Conservation (phyloP, 2,113 vertebrate species). For the Pomatorhinus ruficollis region DNA sequence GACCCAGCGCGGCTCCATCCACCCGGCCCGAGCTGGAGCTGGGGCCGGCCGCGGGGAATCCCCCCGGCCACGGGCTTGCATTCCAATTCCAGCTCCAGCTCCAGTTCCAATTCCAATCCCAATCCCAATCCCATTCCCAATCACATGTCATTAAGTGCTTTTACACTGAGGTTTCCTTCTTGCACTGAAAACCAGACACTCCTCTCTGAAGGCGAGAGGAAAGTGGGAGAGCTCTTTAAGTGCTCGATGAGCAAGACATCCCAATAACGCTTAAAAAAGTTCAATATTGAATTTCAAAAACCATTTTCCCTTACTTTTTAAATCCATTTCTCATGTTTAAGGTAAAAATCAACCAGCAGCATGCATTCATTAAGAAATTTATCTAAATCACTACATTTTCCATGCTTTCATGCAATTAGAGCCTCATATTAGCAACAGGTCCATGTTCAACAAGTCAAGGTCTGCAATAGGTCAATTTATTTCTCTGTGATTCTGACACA, state of each 20-base stretch:
- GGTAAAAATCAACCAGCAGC: slow-evolving; percentile 22
- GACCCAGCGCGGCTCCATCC: neutral
- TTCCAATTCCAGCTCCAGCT: neutral
- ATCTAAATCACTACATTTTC: neutral
- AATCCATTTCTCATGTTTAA: neutral
- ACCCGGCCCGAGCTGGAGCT: neutral
- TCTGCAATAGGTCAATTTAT: neutral
- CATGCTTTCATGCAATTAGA: slow-evolving; percentile 78
- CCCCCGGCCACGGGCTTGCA: neutral
- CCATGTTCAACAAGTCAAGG: slow-evolving; percentile 32
- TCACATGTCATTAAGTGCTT: neutral
- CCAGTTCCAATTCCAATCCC: neutral
- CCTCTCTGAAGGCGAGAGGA: neutral
- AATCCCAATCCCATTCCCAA: neutral
- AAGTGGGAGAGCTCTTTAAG: neutral
- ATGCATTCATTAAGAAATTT: slow-evolving; percentile 55
- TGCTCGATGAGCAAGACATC: neutral
- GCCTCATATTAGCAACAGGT: slow-evolving; percentile 62
- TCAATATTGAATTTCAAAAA: neutral
- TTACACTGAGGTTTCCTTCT: neutral
- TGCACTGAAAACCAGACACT: neutral
- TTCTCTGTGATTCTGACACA: neutral
- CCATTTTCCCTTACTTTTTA: neutral
- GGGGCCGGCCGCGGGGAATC: neutral
- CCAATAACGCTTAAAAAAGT: neutral